These are phyloP conservation scores for Agriopis aurantiaria DNA, from an alignment of 2,888 invertebrate genomes.

Conservation along the genomic window DNA sequence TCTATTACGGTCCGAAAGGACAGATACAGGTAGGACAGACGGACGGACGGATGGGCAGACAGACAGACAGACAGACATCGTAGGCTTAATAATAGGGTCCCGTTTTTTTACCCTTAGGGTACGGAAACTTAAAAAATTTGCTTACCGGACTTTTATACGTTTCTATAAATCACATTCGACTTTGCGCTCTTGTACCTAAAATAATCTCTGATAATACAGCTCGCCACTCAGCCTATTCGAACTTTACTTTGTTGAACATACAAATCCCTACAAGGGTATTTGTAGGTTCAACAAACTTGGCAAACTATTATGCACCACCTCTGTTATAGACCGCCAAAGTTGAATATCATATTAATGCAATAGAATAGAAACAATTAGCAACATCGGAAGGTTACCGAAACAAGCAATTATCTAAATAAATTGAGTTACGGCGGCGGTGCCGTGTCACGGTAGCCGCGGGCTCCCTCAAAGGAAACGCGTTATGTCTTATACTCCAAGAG, in stretches of 20 bases:
- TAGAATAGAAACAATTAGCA: slow-evolving; percentile 34
- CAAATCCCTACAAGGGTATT: not conserved
- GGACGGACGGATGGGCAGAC: too few relatives aligned
- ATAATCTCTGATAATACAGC: too few relatives aligned
- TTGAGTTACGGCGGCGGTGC: slow-evolving; percentile 70
- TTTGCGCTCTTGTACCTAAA: too few relatives aligned
- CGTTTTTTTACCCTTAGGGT: too few relatives aligned
- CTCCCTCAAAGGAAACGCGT: slow-evolving; percentile 75
- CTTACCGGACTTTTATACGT: too few relatives aligned
- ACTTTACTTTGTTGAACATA: too few relatives aligned
- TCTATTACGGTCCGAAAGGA: too few relatives aligned
- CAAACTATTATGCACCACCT: slow-evolving; percentile 2
- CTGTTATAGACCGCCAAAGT: slow-evolving; percentile 25
- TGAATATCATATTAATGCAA: slow-evolving; percentile 33
- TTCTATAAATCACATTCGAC: too few relatives aligned
- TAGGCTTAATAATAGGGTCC: too few relatives aligned
- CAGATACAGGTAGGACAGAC: too few relatives aligned
- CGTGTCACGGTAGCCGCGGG: slow-evolving; percentile 66
- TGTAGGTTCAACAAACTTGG: not conserved
- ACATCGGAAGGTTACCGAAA: slow-evolving; percentile 62
- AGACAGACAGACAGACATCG: too few relatives aligned
- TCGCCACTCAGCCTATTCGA: not conserved
- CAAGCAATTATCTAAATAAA: slow-evolving; percentile 83
- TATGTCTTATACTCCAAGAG: slow-evolving; percentile 28
- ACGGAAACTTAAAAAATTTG: too few relatives aligned